Base-by-base conservation (phyloP, 1,140 invertebrate species). In the Drosophila pectinifera region DNA sequence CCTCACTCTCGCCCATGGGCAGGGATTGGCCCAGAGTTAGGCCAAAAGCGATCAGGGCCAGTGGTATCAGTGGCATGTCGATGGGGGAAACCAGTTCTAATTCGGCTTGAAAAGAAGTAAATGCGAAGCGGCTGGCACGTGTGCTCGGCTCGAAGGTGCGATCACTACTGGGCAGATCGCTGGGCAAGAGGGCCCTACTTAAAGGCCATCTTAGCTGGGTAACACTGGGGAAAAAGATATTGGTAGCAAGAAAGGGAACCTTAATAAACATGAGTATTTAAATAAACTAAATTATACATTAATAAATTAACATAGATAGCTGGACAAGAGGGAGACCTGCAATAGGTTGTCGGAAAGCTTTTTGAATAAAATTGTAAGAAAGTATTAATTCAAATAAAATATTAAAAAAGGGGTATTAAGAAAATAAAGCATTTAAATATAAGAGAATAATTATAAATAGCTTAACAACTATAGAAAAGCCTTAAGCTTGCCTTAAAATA, bases 71-170 rank as follows among this genome's bases (percentile, higher is more conserved):
- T 64, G 78, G 51, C 80, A 83, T 75, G 41, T 68, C 46, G 41
- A n/a, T 49, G 5, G 42, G 34, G 14, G 34, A 67, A 86, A 86
- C 82, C 83, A 69, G 82, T 86, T 86, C 65, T 73, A 51, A 49
- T 43, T 22, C 41, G 51, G n/a, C 22, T 5, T 24, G 38, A n/a
- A 38, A 22, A 41, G 42, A 42, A 28, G 14, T 22, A 3, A 36
- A 10, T 22, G 49, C 31, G 49, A 34, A 34, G 18, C 34, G 28
- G 18, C 18, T 20, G 22, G 34, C 26, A 54, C 41, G 69, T 68
- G 41, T 76, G 74, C 51, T 73, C 42, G 41, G 61, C 56, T 69
- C 51, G 80, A 73, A 58, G 84, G 36, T 51, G 38, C 79, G 58
- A 58, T 69, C 75, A 31, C 72, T 65, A 88, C 83, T 88, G 84